Evolutionary conservation across 2,888 invertebrate species (phyloP).

Genomic region (Serripes groenlandicus): DNA sequence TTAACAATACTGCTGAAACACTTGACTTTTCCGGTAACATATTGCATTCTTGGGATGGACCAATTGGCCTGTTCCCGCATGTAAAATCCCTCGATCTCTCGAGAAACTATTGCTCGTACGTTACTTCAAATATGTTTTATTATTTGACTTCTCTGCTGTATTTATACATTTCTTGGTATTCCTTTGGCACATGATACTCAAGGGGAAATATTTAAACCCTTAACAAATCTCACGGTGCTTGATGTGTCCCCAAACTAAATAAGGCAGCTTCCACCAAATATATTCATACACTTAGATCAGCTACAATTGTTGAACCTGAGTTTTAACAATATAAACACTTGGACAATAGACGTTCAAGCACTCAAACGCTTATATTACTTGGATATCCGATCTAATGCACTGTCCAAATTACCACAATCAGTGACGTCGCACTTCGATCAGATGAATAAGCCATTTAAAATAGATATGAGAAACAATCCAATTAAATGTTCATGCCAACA

Average conservation of each 20-base stretch:
- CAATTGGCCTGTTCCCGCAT: constrained; percentile 19
- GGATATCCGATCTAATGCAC: constrained; percentile 33
- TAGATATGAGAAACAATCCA: constrained; percentile 3
- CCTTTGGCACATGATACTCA: neutral
- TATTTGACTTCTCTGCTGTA: neutral
- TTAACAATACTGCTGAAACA: constrained; percentile 19
- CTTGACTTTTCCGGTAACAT: constrained; percentile 43
- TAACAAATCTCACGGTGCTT: constrained; percentile 29
- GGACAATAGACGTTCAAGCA: neutral
- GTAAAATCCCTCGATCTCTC: constrained; percentile 46
- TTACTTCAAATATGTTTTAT: constrained; percentile 22
- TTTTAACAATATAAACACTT: constrained; percentile 30
- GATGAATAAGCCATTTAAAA: neutral
- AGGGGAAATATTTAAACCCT: constrained; percentile 26
- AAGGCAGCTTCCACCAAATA: neutral
- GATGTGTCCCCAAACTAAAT: constrained; percentile 43
- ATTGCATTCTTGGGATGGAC: constrained; percentile 20
- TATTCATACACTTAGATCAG: neutral
- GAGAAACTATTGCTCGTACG: constrained; percentile 26
- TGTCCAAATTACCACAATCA: constrained; percentile 11
- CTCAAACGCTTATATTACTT: constrained; percentile 22
- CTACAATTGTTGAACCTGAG: constrained; percentile 34
- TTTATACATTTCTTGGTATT: constrained; percentile 46
- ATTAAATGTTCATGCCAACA: constrained; percentile 5
- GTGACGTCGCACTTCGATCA: constrained; percentile 8